phyloP scores from a whole-genome alignment of 2,797 vertebrate genomes.

The Echiichthys vipera region DNA sequence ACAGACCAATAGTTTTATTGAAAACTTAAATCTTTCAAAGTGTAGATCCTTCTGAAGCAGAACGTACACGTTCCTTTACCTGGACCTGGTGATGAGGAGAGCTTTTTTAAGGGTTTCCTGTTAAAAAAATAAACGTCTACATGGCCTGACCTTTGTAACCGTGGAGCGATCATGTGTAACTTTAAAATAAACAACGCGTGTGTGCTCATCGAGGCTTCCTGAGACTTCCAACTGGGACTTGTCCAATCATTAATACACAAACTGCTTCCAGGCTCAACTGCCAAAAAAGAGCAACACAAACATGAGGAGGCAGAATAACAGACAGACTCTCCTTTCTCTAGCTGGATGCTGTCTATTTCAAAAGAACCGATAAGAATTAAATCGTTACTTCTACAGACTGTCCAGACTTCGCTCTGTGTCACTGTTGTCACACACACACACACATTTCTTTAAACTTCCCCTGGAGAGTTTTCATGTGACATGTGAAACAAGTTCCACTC shows the following conservation, averaged over 20 bases:
- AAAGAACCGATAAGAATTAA: neutral
- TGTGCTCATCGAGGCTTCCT: neutral
- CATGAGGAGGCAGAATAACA: neutral
- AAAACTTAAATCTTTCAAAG: neutral
- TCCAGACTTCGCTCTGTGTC: neutral
- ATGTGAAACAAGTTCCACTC: too few relatives aligned
- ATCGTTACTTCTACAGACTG: neutral
- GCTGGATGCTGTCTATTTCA: neutral
- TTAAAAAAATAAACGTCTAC: neutral
- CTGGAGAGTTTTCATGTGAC: too few relatives aligned
- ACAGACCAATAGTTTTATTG: too few relatives aligned
- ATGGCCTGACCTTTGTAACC: neutral
- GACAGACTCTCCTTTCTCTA: neutral
- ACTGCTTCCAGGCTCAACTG: slow-evolving; percentile 2
- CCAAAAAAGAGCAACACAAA: neutral
- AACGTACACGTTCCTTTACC: neutral
- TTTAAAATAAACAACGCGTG: neutral
- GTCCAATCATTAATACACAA: neutral
- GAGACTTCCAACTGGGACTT: neutral
- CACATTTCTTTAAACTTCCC: too few relatives aligned
- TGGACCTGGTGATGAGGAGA: too few relatives aligned
- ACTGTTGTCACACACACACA: too few relatives aligned
- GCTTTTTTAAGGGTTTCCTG: neutral
- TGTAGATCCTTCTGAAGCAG: neutral
- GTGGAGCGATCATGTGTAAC: neutral